Evolutionary conservation across 2,797 vertebrate genomes (phyloP), one percentile per base, ranked within the genome.

Genomic region (Tamandua tetradactyla): DNA sequence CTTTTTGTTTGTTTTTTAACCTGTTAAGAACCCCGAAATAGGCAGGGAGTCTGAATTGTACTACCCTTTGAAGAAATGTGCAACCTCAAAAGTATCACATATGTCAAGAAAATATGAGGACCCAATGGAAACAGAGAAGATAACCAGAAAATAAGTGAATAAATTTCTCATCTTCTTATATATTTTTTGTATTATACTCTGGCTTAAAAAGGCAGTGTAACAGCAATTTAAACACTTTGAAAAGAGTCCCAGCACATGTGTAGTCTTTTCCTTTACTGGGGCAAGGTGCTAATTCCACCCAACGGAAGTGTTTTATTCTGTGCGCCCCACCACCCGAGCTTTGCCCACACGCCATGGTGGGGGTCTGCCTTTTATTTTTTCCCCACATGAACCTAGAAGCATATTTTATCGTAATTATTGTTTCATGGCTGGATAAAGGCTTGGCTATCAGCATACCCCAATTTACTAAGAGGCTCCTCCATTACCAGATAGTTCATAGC

Each of bases 281-380:
- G 3, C 37, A 61, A 12, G 23, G 57, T 22, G 8, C 5, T 32
- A 55, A 75, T 64, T 40, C 44, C 11, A 10, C 57, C 59, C 1
- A 7, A 5, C 49, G 30, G 2, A 0, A 3, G 15, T 15, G 13
- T 15, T 42, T 15, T 47, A 13, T 47, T 81, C 40, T 42, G 47
- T 8, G 10, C 25, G 1, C 7, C 18, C 32, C 22, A 3, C 66
- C 61, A 72, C 30, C 52, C 5, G 10, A 20, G 27, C 68, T 47
- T 9, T 32, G 2, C 9, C 20, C 74, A 49, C 23, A 17, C 12
- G 18, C 22, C 9, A 3, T 0, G 18, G 42, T 30, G 59, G 1
- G 25, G 5, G 12, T 52, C 44, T 8, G 14, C 49, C n/a, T n/a
- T 47, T 15, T 59, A 52, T 8, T 2, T 7, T 72, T 68, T 32